A percentile compares a stretch with the other conserved stretches of the same genome.
These are phyloP conservation scores for Brachionichthys hirsutus DNA, from an alignment of 2,113 vertebrate genomes.

Conservation along the genomic window DNA sequence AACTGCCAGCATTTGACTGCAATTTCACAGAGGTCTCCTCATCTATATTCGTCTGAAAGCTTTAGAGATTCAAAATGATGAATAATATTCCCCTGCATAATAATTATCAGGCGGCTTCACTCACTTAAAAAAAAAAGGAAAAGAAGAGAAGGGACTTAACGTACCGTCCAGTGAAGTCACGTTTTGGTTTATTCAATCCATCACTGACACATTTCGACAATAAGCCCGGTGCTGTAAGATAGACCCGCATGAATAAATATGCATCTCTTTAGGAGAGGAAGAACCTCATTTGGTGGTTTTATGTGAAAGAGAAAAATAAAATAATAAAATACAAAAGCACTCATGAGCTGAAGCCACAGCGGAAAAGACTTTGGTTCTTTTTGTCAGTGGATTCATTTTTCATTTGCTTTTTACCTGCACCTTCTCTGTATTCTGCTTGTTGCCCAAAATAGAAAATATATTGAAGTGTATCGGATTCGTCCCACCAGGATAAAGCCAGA, in stretches of 20 bases:
- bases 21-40: conserved; percentile 41
- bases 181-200: conserved; percentile 62
- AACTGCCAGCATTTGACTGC: conserved; percentile 30
- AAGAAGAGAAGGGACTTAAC: conserved; percentile 32
- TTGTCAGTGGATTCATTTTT: no score
- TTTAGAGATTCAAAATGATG: conserved; percentile 70
- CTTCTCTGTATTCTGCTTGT: no score
- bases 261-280: conserved; percentile 32
- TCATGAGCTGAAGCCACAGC: no score
- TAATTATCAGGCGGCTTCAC: conserved; percentile 35
- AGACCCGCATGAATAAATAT: conserved; percentile 50
- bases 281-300: conserved; percentile 33
- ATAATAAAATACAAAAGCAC: no score
- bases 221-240: conserved; percentile 33
- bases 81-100: conserved; percentile 63
- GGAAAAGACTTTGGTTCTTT: no score
- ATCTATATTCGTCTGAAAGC: conserved; percentile 66
- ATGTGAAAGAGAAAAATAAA: conserved; percentile 26
- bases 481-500: no score
- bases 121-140: conserved; percentile 4
- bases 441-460: no score
- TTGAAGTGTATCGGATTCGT: no score
- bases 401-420: no score
- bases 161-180: conserved; percentile 56
- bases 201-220: conserved; percentile 60